Conservation (phyloP, 2,888 invertebrate genomes). For the Eristalis pertinax region DNA sequence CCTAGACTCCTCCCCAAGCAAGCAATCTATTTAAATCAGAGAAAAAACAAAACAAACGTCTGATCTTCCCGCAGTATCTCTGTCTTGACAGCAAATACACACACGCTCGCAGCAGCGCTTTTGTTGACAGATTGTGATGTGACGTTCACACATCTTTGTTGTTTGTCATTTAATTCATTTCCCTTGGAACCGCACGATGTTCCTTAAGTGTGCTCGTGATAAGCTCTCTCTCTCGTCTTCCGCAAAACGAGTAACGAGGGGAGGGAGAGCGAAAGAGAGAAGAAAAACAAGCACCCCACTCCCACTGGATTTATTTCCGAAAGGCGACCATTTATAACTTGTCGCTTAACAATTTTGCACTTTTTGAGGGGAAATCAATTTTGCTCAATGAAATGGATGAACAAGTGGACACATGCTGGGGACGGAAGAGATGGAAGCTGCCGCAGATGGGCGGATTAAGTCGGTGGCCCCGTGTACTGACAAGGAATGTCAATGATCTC, state of each 20-base stretch:
- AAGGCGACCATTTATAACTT: not conserved
- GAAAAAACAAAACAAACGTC: too few relatives aligned
- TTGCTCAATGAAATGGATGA: not conserved
- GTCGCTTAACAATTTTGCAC: not conserved
- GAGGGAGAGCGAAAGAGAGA: not conserved
- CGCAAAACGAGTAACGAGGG: not conserved
- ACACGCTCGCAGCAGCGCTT: too few relatives aligned
- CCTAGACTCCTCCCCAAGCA: not conserved
- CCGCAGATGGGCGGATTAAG: too few relatives aligned
- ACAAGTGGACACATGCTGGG: not conserved
- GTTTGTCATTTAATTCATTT: not conserved
- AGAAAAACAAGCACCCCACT: not conserved
- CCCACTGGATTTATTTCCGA: not conserved
- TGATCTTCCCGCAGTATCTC: too few relatives aligned
- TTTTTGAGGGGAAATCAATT: not conserved
- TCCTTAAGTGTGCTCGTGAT: not conserved
- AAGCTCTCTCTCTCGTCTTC: not conserved
- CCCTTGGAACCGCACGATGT: not conserved
- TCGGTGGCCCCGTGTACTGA: too few relatives aligned
- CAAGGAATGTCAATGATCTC: too few relatives aligned
- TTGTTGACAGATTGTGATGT: not conserved
- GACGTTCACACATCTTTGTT: not conserved
- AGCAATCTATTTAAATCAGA: not conserved
- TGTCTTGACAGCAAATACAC: too few relatives aligned
- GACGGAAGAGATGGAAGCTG: not conserved